Percentiles rank a stretch among this genome's conserved stretches.
phyloP scores from a whole-genome alignment of 2,113 vertebrate species.

The Aspidoscelis tigris region DNA sequence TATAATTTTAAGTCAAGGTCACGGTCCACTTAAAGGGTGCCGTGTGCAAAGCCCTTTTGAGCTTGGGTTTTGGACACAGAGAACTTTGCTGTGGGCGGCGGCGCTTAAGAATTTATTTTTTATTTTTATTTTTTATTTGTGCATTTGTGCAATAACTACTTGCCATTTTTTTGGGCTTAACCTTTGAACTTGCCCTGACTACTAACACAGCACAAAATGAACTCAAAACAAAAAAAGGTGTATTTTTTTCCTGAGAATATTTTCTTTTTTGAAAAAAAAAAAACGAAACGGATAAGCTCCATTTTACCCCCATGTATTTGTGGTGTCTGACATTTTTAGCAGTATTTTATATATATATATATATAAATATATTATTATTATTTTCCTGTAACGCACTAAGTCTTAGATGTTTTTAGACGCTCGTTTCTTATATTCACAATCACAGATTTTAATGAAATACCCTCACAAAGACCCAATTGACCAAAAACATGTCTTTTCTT shows the following conservation, averaged over 20 bases:
- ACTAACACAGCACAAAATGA: constrained; percentile 82
- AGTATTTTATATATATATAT: constrained; percentile 79
- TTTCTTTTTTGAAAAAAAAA: constrained; percentile 67
- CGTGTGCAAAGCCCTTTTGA: background rate
- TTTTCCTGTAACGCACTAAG: constrained; percentile 83
- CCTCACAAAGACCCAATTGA: constrained; percentile 79
- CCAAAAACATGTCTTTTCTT: constrained; percentile 71
- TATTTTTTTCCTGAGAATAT: constrained; percentile 74
- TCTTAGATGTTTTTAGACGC: constrained; percentile 82
- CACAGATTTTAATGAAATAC: constrained; percentile 71
- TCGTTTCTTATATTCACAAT: constrained; percentile 82
- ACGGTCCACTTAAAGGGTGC: background rate
- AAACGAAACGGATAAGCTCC: constrained; percentile 71
- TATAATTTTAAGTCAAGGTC: background rate
- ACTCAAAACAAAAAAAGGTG: constrained; percentile 72
- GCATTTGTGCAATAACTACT: constrained; percentile 87
- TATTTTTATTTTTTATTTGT: constrained; percentile 43
- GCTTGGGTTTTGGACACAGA: background rate
- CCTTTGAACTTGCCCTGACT: constrained; percentile 80
- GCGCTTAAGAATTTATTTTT: constrained; percentile 14
- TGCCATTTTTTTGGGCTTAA: constrained; percentile 77
- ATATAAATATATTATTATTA: constrained; percentile 43
- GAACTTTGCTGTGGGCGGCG: background rate
- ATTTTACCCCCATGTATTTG: constrained; percentile 69
- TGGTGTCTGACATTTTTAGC: constrained; percentile 83